Percentiles rank a stretch among this genome's conserved stretches.
Conservation (phyloP, 1,140 invertebrate species). For the Microplitis demolitor region DNA sequence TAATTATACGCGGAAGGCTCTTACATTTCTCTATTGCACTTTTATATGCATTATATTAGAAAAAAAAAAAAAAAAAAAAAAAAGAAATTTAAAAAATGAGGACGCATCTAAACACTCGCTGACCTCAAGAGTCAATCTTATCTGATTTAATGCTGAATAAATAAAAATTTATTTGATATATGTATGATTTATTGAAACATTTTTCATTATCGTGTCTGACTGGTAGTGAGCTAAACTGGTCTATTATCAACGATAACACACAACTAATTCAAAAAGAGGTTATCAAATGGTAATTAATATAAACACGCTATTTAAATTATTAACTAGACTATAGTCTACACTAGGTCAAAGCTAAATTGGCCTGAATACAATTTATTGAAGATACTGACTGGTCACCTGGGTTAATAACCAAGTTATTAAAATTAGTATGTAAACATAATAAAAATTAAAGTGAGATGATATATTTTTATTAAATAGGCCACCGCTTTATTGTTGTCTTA, state of each 20-base stretch:
- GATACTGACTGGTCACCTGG: neutral
- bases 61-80: neutral
- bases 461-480: conserved; percentile 39
- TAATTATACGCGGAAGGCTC: neutral
- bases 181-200: neutral
- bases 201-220: neutral
- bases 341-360: neutral
- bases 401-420: neutral
- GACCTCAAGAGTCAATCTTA: neutral
- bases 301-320: neutral
- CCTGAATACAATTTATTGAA: neutral
- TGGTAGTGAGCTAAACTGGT: neutral
- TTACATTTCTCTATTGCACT: conserved; percentile 1
- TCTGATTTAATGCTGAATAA: neutral
- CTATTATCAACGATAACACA: conserved; percentile 1
- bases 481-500: conserved; percentile 45
- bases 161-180: neutral
- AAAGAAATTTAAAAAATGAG: neutral
- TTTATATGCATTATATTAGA: neutral
- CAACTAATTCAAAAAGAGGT: conserved; percentile 4
- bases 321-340: neutral
- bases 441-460: conserved; percentile 10
- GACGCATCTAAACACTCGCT: neutral
- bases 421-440: neutral
- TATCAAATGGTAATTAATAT: conserved; percentile 12